Conservation (phyloP, 2,113 vertebrate species). For the Chlorodrepanis virens region DNA sequence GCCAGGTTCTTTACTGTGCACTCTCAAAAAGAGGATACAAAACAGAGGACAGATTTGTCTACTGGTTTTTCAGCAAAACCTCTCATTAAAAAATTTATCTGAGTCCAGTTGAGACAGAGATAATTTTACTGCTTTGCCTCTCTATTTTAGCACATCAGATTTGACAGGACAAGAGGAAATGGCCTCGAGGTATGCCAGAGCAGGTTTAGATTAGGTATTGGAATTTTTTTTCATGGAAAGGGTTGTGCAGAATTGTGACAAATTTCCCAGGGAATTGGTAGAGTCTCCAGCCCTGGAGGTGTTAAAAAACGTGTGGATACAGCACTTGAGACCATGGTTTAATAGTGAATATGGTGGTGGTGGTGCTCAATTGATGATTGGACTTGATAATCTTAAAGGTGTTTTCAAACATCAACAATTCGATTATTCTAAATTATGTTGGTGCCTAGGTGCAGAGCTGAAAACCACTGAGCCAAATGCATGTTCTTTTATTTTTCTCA, state of each 20-base stretch:
- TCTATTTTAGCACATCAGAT: neutral
- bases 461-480: neutral
- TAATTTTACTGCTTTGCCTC: neutral
- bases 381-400: neutral
- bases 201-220: neutral
- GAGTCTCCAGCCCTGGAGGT: neutral
- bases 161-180: neutral
- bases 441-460: neutral
- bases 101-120: neutral
- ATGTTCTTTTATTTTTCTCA: neutral
- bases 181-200: neutral
- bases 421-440: neutral
- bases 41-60: neutral
- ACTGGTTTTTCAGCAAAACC: neutral
- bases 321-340: neutral
- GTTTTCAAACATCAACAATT: neutral
- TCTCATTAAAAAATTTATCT: neutral
- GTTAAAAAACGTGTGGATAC: neutral
- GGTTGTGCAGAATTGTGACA: neutral
- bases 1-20: neutral
- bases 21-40: neutral
- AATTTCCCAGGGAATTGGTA: neutral
- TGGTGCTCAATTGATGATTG: rapidly evolving
- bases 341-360: neutral
- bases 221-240: neutral